Percentiles rank a stretch among this genome's conserved stretches.
Conservation (phyloP, 2,113 vertebrate species). For the Siphamia tubifer region DNA sequence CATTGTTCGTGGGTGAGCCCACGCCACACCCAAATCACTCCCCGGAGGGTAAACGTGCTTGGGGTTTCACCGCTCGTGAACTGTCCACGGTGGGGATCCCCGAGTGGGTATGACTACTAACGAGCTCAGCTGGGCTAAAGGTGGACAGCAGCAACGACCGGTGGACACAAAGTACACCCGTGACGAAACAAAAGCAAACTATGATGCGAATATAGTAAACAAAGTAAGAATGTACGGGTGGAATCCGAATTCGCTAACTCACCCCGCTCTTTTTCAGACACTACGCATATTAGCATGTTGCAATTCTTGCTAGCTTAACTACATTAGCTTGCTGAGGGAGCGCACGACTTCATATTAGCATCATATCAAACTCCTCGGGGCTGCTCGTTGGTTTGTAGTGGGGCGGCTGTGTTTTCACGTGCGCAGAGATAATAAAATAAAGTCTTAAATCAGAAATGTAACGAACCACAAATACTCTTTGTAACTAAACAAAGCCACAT, state of each 20-base stretch:
- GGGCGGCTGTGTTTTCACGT: conserved; percentile 25
- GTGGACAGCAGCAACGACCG: background rate
- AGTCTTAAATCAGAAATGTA: background rate
- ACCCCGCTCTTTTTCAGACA: background rate
- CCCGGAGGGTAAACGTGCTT: conserved; percentile 55
- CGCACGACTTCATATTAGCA: conserved; percentile 49
- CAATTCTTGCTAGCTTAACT: conserved; percentile 28
- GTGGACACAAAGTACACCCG: background rate
- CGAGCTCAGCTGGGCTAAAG: conserved; percentile 21
- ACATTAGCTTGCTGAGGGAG: conserved; percentile 24
- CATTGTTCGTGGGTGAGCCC: conserved; percentile 60
- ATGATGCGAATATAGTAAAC: background rate
- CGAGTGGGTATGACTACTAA: conserved; percentile 1
- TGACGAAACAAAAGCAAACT: background rate
- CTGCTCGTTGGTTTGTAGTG: background rate
- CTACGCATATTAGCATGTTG: conserved; percentile 31
- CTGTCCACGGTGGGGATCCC: conserved; percentile 13
- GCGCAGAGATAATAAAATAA: background rate
- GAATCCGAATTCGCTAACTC: background rate
- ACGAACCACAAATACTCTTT: background rate
- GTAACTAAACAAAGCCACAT: background rate
- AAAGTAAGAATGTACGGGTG: background rate
- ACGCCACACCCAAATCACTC: conserved; percentile 72
- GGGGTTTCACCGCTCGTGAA: conserved; percentile 55
- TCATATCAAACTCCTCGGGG: conserved; percentile 9